These are phyloP conservation scores for Saturnia pavonia DNA, from an alignment of 2,888 invertebrate genomes.

Conservation along the genomic window DNA sequence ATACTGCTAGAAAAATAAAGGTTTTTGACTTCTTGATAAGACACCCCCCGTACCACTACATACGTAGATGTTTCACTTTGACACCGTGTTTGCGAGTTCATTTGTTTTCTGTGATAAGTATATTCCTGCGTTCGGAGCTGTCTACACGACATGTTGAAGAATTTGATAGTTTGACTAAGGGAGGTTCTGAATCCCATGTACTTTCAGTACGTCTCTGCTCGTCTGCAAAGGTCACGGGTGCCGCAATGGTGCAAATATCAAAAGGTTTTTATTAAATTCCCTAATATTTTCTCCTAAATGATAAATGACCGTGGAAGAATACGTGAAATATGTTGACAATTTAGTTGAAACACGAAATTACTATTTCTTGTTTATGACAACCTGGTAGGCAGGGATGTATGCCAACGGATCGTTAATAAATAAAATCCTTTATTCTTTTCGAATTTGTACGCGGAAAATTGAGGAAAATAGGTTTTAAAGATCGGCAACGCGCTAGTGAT, in stretches of 20 bases:
- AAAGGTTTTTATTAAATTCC: conserved; percentile 20
- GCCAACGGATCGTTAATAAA: neutral
- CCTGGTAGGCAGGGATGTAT: neutral
- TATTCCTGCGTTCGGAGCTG: too few species aligned
- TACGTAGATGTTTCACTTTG: too few species aligned
- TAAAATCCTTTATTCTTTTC: too few species aligned
- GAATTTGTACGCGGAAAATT: too few species aligned
- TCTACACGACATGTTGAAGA: neutral
- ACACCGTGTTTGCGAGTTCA: too few species aligned
- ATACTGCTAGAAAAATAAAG: too few species aligned
- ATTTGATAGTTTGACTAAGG: neutral
- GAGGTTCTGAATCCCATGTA: neutral
- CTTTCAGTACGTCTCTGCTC: conserved; percentile 8
- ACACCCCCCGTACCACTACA: too few species aligned
- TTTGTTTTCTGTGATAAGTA: too few species aligned
- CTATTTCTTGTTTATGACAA: conserved; percentile 5
- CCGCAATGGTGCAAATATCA: conserved; percentile 23
- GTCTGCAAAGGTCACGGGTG: conserved; percentile 17
- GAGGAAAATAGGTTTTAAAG: too few species aligned
- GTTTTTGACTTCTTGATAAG: too few species aligned
- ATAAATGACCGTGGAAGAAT: conserved; percentile 17
- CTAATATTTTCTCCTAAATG: conserved; percentile 11
- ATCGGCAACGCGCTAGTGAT: too few species aligned
- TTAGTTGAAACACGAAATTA: conserved; percentile 4
- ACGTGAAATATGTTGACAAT: conserved; percentile 10